Evolutionary conservation across 2,888 invertebrate species (phyloP), one percentile per base, ranked within the genome.

Genomic region (Drosophila neutralis): DNA sequence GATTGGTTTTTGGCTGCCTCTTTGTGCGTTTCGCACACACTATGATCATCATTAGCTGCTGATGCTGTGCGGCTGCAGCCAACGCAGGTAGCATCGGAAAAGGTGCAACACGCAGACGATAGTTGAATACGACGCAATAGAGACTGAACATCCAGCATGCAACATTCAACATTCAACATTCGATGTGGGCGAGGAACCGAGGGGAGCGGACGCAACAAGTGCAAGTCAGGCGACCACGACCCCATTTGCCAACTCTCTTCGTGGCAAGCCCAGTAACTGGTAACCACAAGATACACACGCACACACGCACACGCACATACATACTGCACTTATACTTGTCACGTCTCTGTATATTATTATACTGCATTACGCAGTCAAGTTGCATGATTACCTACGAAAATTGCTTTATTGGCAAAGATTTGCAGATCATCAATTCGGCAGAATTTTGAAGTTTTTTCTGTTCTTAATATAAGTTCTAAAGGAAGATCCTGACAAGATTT

Each of bases 1-100:
- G 90, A 87, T 91, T 90, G 84, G 89, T 73, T 90, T 90, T 90
- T 73, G 86, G 88, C 75, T 77, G 90, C 66, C 53, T 86, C 90
- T 79, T 84, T 83, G 73, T 83, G 87, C 78, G 77, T 81, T 72
- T 85, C 69, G 83, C 86, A 78, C 90, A 78, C 79, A 89, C 88
- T 89, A 73, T 89, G 88, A 89, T 89, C 87, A 84, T 90, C 85
- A 84, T 90, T 90, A 87, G 77, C 45, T 67, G 66, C 58, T 62
- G 36, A 6, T 21, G 40, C 27, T 51, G 68, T 42, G 65, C 53
- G 52, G 64, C 36, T 24, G 56, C 54, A 61, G 66, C 40, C 70
- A 59, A 13, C 61, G 29, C 56, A 71, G 71, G 62, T 61, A 63
- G 63, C 49, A 66, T 33, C 62, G 62, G 67, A 68, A 75, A 60